phyloP scores from a whole-genome alignment of 2,113 vertebrate species.

The Rhinogobius similis region DNA sequence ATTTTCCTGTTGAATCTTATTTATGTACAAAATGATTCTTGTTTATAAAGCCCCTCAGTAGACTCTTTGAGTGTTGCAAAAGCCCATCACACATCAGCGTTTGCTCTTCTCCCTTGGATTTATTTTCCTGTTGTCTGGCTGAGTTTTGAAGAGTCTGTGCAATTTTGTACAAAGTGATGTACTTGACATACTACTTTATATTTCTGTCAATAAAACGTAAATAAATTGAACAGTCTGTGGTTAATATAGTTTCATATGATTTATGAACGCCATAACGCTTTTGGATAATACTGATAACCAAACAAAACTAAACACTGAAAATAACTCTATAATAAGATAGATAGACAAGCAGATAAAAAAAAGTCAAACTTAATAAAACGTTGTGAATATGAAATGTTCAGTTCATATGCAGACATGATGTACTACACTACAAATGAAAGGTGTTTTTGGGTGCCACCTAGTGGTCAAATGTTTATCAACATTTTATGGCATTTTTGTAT shows the following conservation, averaged over 20 bases:
- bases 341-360: too few relatives aligned
- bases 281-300: background rate
- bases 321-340: background rate
- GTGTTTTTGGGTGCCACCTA: conserved; percentile 41
- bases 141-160: conserved; percentile 79
- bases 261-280: background rate
- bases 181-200: conserved; percentile 83
- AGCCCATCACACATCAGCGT: conserved; percentile 60
- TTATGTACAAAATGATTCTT: conserved; percentile 61
- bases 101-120: conserved; percentile 46
- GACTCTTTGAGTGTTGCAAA: conserved; percentile 24
- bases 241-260: conserved; percentile 11
- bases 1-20: conserved; percentile 65
- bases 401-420: background rate
- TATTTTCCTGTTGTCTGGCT: conserved; percentile 69
- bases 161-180: conserved; percentile 83
- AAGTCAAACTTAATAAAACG: background rate
- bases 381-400: background rate
- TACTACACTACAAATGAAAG: too few relatives aligned
- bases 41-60: conserved; percentile 47
- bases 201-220: conserved; percentile 83
- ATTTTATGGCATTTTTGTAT: background rate
- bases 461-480: conserved; percentile 12
- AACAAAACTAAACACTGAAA: background rate
- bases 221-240: conserved; percentile 35